Base-by-base conservation (phyloP, 2,888 invertebrate genomes). In the Agapetus fuscipes region DNA sequence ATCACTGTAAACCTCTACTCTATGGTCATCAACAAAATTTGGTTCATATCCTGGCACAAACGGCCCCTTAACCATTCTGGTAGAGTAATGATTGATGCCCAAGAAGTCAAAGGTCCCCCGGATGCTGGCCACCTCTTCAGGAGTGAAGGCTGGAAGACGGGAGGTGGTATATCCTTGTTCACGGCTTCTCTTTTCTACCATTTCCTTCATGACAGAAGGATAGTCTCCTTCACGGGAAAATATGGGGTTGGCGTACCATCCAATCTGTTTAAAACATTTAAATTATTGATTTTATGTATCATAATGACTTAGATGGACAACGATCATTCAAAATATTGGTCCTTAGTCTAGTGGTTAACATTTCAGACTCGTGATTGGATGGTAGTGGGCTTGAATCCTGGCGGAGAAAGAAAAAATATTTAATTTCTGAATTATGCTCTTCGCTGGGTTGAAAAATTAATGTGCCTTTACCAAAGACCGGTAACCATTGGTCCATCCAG, bases 31-130 rank as follows among this genome's bases (percentile, higher is more conserved):
- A 12, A 10, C 26, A n/a, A 30, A 40, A n/a, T 34, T 37, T 16
- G 40, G 43, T 16, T 15, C 17, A 9, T 14, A 3, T 6, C 13
- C 16, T 5, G 6, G 24, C 4, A 15, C 13, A 9, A 6, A n/a
- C 11, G 26, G 52, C 1, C 51, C 52, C 6, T 64, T 66, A 2
- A 59, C 61, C 30, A 72, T 50, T 41, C 53, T 54, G 4, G 72
- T 60, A 1, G 75, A 71, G 55, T 85, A 85, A 45, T 78, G 72
- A 51, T 84, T 84, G 4, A 84, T 55, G 7, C 80, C 83, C 43
- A 83, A 72, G 58, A 78, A 82, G 53, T 86, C 86, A 1, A 74
- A 68, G 1, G 55, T 52, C 24, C 67, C 76, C 9, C 60, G 64
- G 11, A 83, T 66, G 34, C 64, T 64, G 28, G 65, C 57, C 2